Conservation (phyloP, 2,113 vertebrate genomes). For the Rostratula benghalensis region DNA sequence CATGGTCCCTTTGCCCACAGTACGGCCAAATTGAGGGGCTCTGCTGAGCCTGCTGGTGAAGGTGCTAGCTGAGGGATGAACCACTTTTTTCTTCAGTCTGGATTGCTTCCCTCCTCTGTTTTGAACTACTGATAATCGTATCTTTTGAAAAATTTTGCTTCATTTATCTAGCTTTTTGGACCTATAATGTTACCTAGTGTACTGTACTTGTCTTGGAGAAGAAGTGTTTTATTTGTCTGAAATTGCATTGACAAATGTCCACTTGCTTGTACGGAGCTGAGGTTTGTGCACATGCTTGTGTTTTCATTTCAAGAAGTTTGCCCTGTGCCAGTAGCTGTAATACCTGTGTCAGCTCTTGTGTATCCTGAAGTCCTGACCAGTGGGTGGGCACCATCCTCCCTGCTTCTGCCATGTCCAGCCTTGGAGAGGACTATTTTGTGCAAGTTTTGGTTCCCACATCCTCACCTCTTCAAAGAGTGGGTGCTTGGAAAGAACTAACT, state of each 20-base stretch:
- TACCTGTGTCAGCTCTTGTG: fast-evolving
- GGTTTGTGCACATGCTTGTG: background rate
- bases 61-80: background rate
- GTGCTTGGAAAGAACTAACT: background rate
- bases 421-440: background rate
- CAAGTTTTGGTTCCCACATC: background rate
- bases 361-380: background rate
- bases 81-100: background rate
- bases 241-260: background rate
- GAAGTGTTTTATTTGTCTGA: background rate
- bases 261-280: background rate
- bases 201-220: background rate
- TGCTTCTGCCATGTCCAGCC: background rate
- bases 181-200: fast-evolving
- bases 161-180: background rate
- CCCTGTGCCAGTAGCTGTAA: background rate
- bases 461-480: background rate
- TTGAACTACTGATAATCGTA: background rate
- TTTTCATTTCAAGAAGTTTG: background rate
- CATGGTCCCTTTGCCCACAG: background rate
- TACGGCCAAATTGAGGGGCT: background rate
- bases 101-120: background rate
- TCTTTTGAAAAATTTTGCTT: background rate
- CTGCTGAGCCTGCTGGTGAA: background rate
- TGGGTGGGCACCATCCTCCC: background rate